Conservation (phyloP, 2,113 vertebrate genomes). For the Epinephelus moara region DNA sequence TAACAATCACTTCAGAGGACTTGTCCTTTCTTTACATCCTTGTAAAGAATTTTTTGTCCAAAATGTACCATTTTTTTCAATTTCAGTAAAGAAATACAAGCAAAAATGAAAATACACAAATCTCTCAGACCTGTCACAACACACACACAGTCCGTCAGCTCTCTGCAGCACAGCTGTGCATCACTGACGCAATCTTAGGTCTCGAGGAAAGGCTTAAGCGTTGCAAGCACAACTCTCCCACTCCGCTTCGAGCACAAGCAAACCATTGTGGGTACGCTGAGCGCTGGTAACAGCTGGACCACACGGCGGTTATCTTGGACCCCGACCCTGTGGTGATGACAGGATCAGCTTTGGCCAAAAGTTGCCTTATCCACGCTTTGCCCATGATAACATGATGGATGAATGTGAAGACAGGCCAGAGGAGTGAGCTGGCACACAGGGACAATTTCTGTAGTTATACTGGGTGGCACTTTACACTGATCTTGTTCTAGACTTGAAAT, state of each 20-base stretch:
- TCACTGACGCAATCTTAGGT: slow-evolving; percentile 45
- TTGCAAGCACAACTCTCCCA: slow-evolving; percentile 46
- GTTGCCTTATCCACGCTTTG: slow-evolving; percentile 49
- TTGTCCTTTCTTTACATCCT: not conserved
- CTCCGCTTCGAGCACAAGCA: slow-evolving; percentile 55
- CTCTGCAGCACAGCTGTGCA: slow-evolving; percentile 65
- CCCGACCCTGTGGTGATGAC: slow-evolving; percentile 63
- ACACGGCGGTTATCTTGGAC: slow-evolving; percentile 61
- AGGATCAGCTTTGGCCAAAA: slow-evolving; percentile 69
- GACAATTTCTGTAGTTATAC: not conserved
- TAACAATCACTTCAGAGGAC: not conserved
- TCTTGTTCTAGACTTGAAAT: not conserved
- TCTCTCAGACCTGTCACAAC: not conserved
- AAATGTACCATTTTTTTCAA: not conserved
- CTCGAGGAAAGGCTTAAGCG: slow-evolving; percentile 55
- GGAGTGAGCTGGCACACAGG: slow-evolving; percentile 21
- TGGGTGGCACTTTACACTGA: slow-evolving; percentile 24
- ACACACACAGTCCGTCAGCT: slow-evolving; percentile 16
- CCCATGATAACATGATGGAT: slow-evolving; percentile 67
- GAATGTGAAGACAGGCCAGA: slow-evolving; percentile 44
- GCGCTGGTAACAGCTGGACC: slow-evolving; percentile 74
- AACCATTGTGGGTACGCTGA: slow-evolving; percentile 70
- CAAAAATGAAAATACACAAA: not conserved
- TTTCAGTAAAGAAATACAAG: not conserved
- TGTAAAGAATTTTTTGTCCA: not conserved